A percentile compares a stretch with the other conserved stretches of the same genome.
phyloP scores from a whole-genome alignment of 2,888 invertebrate genomes.

The Catonia carolina region DNA sequence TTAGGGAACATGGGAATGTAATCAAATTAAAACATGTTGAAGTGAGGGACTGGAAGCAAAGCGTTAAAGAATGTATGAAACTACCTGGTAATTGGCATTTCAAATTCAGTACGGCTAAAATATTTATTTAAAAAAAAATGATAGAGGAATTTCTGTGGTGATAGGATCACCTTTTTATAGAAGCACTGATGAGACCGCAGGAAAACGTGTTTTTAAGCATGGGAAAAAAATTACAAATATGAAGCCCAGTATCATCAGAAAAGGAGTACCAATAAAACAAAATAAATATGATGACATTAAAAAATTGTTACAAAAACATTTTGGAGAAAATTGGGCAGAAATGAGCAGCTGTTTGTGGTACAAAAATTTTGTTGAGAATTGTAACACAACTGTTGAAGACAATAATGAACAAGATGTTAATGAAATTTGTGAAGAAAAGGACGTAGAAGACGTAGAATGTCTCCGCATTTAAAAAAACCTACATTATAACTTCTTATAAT shows the following conservation, averaged over 20 bases:
- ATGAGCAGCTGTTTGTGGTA: neutral
- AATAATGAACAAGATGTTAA: neutral
- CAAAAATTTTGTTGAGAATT: neutral
- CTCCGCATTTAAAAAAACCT: neutral
- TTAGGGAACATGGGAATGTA: slow-evolving; percentile 16
- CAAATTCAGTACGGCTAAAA: slow-evolving; percentile 11
- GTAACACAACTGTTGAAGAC: neutral
- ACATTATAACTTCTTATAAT: neutral
- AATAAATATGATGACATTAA: neutral
- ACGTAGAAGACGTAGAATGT: neutral
- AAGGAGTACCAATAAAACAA: neutral
- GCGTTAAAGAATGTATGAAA: slow-evolving; percentile 15
- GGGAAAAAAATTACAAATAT: neutral
- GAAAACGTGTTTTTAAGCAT: neutral
- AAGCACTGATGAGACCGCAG: no score
- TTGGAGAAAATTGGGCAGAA: neutral
- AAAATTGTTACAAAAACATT: neutral
- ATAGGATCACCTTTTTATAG: no score
- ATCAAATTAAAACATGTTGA: slow-evolving; percentile 9
- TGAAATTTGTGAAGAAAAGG: neutral
- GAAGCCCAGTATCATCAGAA: neutral
- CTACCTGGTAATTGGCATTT: slow-evolving; percentile 23
- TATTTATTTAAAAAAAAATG: neutral
- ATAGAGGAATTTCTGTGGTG: no score
- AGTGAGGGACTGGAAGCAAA: slow-evolving; percentile 17